A percentile compares a stretch with the other conserved stretches of the same genome.
Conservation (phyloP, 2,113 vertebrate species). For the Danionella cerebrum region DNA sequence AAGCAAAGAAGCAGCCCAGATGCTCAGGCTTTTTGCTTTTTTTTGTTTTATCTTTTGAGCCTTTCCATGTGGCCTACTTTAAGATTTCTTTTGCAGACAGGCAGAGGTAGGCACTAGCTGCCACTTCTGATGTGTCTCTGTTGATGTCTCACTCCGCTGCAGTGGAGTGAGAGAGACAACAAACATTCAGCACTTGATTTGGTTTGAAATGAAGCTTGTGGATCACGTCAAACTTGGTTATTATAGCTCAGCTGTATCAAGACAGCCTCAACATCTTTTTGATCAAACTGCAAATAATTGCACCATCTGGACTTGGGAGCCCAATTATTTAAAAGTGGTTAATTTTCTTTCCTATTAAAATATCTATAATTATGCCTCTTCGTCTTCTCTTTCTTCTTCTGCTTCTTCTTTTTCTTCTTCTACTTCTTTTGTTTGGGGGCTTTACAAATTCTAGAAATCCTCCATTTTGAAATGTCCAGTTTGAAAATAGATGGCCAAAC, state of each 20-base stretch:
- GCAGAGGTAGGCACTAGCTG: slow-evolving; percentile 21
- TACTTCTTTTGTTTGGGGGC: too few species aligned
- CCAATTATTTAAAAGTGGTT: not conserved
- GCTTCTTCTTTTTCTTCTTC: too few species aligned
- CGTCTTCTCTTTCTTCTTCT: too few species aligned
- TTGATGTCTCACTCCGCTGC: slow-evolving; percentile 18
- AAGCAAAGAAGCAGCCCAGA: slow-evolving; percentile 14
- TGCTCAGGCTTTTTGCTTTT: slow-evolving; percentile 15
- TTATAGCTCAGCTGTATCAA: not conserved
- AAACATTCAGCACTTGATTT: slow-evolving; percentile 17
- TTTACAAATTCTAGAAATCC: too few species aligned
- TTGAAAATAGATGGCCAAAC: too few species aligned
- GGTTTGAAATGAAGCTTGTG: slow-evolving; percentile 16
- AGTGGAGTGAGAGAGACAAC: not conserved
- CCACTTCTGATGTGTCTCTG: slow-evolving; percentile 23
- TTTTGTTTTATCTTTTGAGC: not conserved
- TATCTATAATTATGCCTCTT: too few species aligned
- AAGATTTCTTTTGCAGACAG: slow-evolving; percentile 14
- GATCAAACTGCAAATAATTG: slow-evolving; percentile 11
- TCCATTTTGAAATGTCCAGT: too few species aligned
- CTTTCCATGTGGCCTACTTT: slow-evolving; percentile 21
- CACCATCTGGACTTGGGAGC: not conserved
- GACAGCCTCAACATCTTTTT: not conserved
- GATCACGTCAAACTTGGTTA: slow-evolving; percentile 14
- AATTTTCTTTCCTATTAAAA: too few species aligned